Base-by-base conservation (phyloP, 2,797 vertebrate species). In the Tachyglossus aculeatus region DNA sequence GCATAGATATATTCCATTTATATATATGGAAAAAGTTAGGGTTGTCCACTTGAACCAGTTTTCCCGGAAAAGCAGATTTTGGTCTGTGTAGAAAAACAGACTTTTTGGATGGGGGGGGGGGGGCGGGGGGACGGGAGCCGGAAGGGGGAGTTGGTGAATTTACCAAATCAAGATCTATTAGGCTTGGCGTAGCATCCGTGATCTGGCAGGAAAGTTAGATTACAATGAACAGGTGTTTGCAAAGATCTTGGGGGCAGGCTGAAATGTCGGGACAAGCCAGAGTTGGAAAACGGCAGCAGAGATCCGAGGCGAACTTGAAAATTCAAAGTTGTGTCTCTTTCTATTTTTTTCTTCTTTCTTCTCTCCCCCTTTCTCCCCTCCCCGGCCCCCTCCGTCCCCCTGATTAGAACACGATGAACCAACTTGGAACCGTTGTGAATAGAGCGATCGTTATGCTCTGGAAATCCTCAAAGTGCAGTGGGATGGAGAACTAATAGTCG, bases 61-160 rank as follows among this genome's bases (percentile, higher is more conserved):
- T 91, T 93, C 91, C 88, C 91, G 86, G 86, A 90, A 89, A 86
- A 88, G 86, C 88, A 92, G 87, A 88, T 88, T 84, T 86, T 86
- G 79, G 86, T 90, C 81, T 86, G 63, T 88, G 83, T 88, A 63
- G 55, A 79, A 86, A 85, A 87, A 83, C 77, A 86, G 83, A 82
- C 58, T 71, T 6, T 16, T n/a, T n/a, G n/a, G n/a, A n/a, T n/a
- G n/a, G n/a, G n/a, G n/a, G n/a, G n/a, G n/a, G n/a, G n/a, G n/a
- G n/a, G n/a, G n/a, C n/a, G n/a, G n/a, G n/a, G n/a, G n/a, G n/a
- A n/a, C n/a, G n/a, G n/a, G n/a, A n/a, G n/a, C n/a, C n/a, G n/a
- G n/a, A n/a, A n/a, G n/a, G n/a, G 27, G n/a, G 77, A 53, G 59
- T 73, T 72, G 62, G 61, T 60, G 61, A 78, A 67, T 75, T 68